Percentiles rank a stretch among this genome's conserved stretches.
Conservation (phyloP, 2,888 invertebrate genomes). For the Bedellia somnulentella region DNA sequence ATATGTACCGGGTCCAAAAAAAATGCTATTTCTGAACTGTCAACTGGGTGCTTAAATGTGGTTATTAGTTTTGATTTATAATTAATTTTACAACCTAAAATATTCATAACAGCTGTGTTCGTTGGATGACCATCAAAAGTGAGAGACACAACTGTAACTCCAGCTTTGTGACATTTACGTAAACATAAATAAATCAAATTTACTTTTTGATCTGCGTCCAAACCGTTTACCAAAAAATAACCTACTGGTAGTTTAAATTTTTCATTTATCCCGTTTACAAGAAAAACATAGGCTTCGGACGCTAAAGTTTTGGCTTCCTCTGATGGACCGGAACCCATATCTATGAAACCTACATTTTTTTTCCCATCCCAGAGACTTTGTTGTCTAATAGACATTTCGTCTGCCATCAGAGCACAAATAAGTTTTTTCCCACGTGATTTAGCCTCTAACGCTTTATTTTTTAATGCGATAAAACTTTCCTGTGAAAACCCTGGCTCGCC, state of each 20-base stretch:
- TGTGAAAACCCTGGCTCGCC: too few species aligned
- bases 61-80: background rate
- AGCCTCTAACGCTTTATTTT: background rate
- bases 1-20: constrained; percentile 2
- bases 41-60: constrained; percentile 2
- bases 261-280: constrained; percentile 4
- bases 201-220: constrained; percentile 1
- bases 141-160: constrained; percentile 2
- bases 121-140: constrained; percentile 2
- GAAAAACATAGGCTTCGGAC: constrained; percentile 5
- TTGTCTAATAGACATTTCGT: constrained; percentile 6
- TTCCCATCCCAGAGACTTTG: constrained; percentile 5
- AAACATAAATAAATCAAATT: constrained; percentile 3
- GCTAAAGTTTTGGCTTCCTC: constrained; percentile 2
- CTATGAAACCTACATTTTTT: constrained; percentile 3
- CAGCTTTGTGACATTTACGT: constrained; percentile 3
- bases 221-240: constrained; percentile 5
- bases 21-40: background rate
- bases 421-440: background rate
- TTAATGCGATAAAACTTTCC: background rate
- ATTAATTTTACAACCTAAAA: background rate
- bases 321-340: constrained; percentile 4
- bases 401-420: constrained; percentile 4
- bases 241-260: constrained; percentile 2
- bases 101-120: constrained; percentile 1